Evolutionary conservation across 2,888 invertebrate species (phyloP), one percentile per base, ranked within the genome.

Genomic region (Lithodes maja): DNA sequence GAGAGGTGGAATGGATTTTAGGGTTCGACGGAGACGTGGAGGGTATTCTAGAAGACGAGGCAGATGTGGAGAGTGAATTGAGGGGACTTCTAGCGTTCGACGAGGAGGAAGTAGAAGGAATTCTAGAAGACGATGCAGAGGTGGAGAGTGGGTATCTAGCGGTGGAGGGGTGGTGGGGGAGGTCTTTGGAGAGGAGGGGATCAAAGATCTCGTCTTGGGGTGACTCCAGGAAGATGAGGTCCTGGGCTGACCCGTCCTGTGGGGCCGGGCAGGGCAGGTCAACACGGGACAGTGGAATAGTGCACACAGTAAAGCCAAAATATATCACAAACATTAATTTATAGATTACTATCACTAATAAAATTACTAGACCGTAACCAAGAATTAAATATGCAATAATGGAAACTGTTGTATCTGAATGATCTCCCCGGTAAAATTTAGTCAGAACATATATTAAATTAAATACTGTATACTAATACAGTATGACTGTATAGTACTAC

Each of bases 201-300:
- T 91, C 91, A 81, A 91, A 91, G 69, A 90, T 88, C 71, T 91
- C 91, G 52, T 91, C 91, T 82, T 90, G 90, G 52, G 91, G 91
- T 12, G 90, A 90, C 50, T 88, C 89, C 49, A 91, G 83, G 33
- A 90, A 86, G 79, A 91, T 89, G 33, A 91, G 87, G 71, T 91
- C 91, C 68, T 88, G 87, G 17, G 78, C 15, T n/a, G 83, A 69
- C 17, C 85, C 85, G 52, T 85, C 89, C 83, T 85, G 82, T n/a
- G 2, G 50, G 61, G 50, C 15, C 1, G 50, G 81, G 69, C 68
- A 7, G 74, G 77, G 77, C 5, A 50, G 33, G 77, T 50, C 49
- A 77, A n/a, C 3, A 50, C 33, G n/a, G 5, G 5, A 75, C n/a
- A 75, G 7, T 7, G 75, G 5, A 49, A 75, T 12, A 12, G n/a